Percentiles rank a stretch among this genome's conserved stretches.
Evolutionary conservation across 2,113 vertebrate genomes (phyloP).

Genomic region (Melospiza georgiana): DNA sequence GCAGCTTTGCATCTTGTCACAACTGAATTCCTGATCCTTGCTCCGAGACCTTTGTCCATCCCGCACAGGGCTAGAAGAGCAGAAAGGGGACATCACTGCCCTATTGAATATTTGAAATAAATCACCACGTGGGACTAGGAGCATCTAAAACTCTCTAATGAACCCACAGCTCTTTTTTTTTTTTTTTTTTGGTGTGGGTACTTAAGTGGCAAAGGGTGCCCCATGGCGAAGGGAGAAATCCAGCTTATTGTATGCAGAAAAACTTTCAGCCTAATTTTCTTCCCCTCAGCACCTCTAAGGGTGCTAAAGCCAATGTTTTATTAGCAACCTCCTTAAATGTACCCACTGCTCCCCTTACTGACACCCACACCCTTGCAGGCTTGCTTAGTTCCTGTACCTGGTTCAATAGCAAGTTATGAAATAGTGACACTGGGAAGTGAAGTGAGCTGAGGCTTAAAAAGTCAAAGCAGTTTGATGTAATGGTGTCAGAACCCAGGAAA

Average conservation of each 20-base stretch:
- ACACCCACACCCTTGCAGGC: not conserved
- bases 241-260: not conserved
- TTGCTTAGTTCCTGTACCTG: not conserved
- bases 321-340: not conserved
- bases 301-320: not conserved
- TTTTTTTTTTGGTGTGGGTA: not conserved
- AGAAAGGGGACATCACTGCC: not conserved
- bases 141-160: not conserved
- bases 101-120: not conserved
- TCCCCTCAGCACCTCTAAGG: not conserved
- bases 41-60: not conserved
- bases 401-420: not conserved
- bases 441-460: not conserved
- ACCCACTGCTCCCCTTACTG: not conserved
- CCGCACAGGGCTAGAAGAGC: not conserved
- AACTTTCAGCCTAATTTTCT: not conserved
- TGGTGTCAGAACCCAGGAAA: too few relatives aligned
- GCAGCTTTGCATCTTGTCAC: not conserved
- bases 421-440: accelerated
- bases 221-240: not conserved
- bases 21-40: not conserved
- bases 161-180: not conserved
- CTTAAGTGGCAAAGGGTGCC: not conserved
- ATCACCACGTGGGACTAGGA: not conserved
- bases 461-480: not conserved